Conservation (phyloP, 2,888 invertebrate genomes). For the Camptogramma bilineatum region DNA sequence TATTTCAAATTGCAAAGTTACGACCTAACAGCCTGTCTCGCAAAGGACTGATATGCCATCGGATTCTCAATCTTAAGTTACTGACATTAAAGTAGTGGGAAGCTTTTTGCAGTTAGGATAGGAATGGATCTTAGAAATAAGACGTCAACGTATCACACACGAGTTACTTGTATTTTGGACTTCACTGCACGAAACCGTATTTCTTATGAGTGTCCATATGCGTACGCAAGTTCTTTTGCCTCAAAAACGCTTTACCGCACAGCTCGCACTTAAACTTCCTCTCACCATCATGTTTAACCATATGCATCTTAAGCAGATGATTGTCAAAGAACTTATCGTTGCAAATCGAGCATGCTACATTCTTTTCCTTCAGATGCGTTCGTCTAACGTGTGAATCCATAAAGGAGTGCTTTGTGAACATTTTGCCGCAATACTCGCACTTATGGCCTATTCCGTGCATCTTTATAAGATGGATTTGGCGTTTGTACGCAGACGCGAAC, state of each 20-base stretch:
- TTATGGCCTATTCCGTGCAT: slow-evolving; percentile 77
- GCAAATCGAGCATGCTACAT: slow-evolving; percentile 73
- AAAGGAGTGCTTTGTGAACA: slow-evolving; percentile 79
- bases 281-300: slow-evolving; percentile 83
- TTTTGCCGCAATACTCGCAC: slow-evolving; percentile 69
- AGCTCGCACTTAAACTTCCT: slow-evolving; percentile 83
- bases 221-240: slow-evolving; percentile 85
- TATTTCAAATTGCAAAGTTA: too few relatives aligned
- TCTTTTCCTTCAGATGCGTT: slow-evolving; percentile 79
- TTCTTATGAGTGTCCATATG: slow-evolving; percentile 84
- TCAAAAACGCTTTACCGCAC: slow-evolving; percentile 85
- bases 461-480: slow-evolving; percentile 81
- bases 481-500: slow-evolving; percentile 82
- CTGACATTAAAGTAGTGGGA: too few relatives aligned
- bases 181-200: slow-evolving; percentile 62
- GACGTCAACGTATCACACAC: too few relatives aligned
- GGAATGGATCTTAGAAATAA: background rate
- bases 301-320: slow-evolving; percentile 73
- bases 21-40: too few relatives aligned
- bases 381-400: slow-evolving; percentile 76
- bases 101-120: too few relatives aligned
- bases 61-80: too few relatives aligned
- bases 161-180: background rate
- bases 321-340: slow-evolving; percentile 77
- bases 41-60: too few relatives aligned